phyloP scores from a whole-genome alignment of 1,140 invertebrate species.

The Holcopasites calliopsidis region DNA sequence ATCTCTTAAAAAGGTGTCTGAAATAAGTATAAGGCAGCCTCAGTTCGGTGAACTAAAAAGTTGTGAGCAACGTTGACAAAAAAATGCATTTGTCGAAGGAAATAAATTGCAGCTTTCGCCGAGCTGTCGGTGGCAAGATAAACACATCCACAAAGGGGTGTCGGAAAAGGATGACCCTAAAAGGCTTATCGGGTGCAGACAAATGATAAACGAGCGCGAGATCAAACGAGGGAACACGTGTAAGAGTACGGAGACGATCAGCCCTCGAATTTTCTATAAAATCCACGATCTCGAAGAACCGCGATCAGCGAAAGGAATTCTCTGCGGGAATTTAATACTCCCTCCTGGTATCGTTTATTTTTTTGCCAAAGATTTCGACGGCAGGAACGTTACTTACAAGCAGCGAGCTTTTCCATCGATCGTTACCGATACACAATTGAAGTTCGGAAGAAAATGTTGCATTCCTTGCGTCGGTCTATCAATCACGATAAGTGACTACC shows the following conservation, averaged over 20 bases:
- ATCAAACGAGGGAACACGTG: background rate
- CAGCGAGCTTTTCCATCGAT: conserved; percentile 4
- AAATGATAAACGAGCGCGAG: conserved; percentile 16
- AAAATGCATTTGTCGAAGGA: background rate
- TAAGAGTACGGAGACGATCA: background rate
- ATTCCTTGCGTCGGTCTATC: background rate
- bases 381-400: background rate
- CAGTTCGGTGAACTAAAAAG: too few species aligned
- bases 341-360: conserved; percentile 11
- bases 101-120: background rate
- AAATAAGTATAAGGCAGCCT: too few species aligned
- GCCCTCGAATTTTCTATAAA: background rate
- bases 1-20: too few species aligned
- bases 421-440: background rate
- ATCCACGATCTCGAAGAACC: background rate
- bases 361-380: background rate
- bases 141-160: background rate
- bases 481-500: background rate
- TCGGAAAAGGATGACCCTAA: background rate
- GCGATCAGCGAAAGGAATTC: conserved; percentile 1
- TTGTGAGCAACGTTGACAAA: too few species aligned
- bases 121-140: background rate
- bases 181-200: background rate
- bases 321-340: conserved; percentile 35
- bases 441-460: background rate